Evolutionary conservation across 2,113 vertebrate genomes (phyloP).

Genomic region (Nothocercus nigrocapillus): DNA sequence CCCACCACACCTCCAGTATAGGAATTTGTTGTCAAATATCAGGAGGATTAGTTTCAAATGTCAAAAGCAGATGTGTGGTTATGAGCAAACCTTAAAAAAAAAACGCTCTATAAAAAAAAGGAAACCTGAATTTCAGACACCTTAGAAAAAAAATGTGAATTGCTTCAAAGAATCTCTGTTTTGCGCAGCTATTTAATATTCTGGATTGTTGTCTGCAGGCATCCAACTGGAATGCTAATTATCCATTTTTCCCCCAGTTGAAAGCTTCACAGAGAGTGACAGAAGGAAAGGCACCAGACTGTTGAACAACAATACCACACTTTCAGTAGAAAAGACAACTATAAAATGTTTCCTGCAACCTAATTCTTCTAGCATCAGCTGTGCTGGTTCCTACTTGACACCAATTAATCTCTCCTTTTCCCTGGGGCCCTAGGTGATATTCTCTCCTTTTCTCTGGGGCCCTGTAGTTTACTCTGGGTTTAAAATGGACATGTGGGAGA

Average conservation of each 20-base stretch:
- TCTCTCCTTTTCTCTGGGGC: slow-evolving; percentile 50
- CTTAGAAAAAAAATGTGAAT: slow-evolving; percentile 47
- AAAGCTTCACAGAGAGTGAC: slow-evolving; percentile 72
- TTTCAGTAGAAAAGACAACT: slow-evolving; percentile 78
- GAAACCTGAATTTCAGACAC: neutral
- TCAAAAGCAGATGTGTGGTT: slow-evolving; percentile 26
- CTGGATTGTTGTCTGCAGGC: slow-evolving; percentile 56
- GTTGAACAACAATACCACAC: slow-evolving; percentile 75
- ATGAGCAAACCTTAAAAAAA: neutral
- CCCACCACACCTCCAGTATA: slow-evolving; percentile 18
- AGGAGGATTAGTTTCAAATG: slow-evolving; percentile 37
- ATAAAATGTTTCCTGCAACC: slow-evolving; percentile 86
- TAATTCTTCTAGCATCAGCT: slow-evolving; percentile 80
- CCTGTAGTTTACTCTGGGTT: slow-evolving; percentile 1
- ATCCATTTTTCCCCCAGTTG: slow-evolving; percentile 64
- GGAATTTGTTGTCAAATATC: slow-evolving; percentile 46
- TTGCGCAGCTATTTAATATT: slow-evolving; percentile 73
- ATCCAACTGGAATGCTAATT: slow-evolving; percentile 77
- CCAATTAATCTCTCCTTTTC: slow-evolving; percentile 80
- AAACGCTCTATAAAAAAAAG: neutral
- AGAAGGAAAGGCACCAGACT: slow-evolving; percentile 80
- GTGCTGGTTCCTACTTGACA: slow-evolving; percentile 81
- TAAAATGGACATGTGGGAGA: slow-evolving; percentile 28
- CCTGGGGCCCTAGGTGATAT: slow-evolving; percentile 16
- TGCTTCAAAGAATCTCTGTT: slow-evolving; percentile 30